Conservation (phyloP, 2,888 invertebrate genomes). For the Drosophila anomalata region DNA sequence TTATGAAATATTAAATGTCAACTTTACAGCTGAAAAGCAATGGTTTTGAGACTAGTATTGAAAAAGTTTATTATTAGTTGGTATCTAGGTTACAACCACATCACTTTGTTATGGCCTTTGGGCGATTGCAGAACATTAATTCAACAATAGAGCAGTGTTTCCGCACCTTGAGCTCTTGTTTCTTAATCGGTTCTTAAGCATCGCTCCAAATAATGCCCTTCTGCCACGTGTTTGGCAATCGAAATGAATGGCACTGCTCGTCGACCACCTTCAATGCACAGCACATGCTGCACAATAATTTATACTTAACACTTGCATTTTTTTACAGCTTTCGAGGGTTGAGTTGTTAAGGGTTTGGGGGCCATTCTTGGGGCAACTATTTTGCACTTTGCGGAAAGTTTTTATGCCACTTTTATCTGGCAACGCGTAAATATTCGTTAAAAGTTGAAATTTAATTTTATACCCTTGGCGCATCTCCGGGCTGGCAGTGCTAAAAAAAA, state of each 20-base stretch:
- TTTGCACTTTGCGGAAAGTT: conserved; percentile 69
- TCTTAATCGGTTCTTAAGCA: conserved; percentile 40
- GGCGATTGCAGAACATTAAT: neutral
- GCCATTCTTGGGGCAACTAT: conserved; percentile 54
- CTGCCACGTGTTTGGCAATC: conserved; percentile 32
- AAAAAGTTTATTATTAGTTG: no score
- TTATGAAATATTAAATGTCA: neutral
- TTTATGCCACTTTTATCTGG: conserved; percentile 76
- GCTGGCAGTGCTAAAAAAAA: conserved; percentile 15
- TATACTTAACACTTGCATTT: conserved; percentile 72
- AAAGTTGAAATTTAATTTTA: conserved; percentile 79
- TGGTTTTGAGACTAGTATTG: no score
- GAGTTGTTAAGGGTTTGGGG: conserved; percentile 29
- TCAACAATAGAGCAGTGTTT: neutral
- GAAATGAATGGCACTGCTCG: conserved; percentile 61
- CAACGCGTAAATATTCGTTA: conserved; percentile 79
- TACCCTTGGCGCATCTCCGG: conserved; percentile 53
- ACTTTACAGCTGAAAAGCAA: no score
- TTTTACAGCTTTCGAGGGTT: conserved; percentile 21
- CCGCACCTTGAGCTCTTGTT: neutral
- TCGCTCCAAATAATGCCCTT: conserved; percentile 16
- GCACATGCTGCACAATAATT: conserved; percentile 64
- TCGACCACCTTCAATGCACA: conserved; percentile 49
- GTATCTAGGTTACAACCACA: no score
- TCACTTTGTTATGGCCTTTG: neutral